Evolutionary conservation across 1,140 invertebrate species (phyloP), one percentile per base, ranked within the genome.

Genomic region (Plutomurus gul): DNA sequence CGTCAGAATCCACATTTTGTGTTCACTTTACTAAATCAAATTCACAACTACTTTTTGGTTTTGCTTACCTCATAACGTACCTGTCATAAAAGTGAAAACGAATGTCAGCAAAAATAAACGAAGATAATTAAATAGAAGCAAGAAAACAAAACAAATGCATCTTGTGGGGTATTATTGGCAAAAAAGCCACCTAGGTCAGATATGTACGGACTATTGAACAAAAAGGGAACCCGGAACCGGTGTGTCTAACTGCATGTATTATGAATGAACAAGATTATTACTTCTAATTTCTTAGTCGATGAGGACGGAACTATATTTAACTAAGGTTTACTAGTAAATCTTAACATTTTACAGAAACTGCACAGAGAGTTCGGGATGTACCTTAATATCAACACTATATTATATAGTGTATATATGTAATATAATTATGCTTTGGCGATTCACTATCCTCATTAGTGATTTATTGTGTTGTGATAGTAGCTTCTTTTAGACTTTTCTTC

Each of bases 121-220:
- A 65, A 65, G 56, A 65, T 33, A 36, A 65, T 65, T 65, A 65
- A 33, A 33, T 27, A 65, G 56, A 36, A n/a, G 10, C 36, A 33
- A 65, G 27, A 33, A 65, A 27, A 65, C 56, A 65, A 65, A 65
- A 56, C 47, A 60, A 65, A 65, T 65, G 56, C 56, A 65, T 65
- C 16, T 65, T 18, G 56, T 65, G 56, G 56, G n/a, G n/a, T n/a
- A n/a, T 30, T 49, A n/a, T 43, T 65, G 16, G 25, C 25, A 30
- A 65, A 65, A 25, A 65, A 13, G 30, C 27, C 30, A 33, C 30
- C 11, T 43, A 65, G 56, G 27, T 65, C 27, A 65, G 56, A 65
- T 30, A 65, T 25, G 51, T 25, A 16, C 25, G 18, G 56, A n/a
- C 27, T 65, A 65, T 27, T 65, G 30, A 65, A 65, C 56, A 18